Conservation (phyloP, 2,797 vertebrate species). For the Lutjanus argentimaculatus region DNA sequence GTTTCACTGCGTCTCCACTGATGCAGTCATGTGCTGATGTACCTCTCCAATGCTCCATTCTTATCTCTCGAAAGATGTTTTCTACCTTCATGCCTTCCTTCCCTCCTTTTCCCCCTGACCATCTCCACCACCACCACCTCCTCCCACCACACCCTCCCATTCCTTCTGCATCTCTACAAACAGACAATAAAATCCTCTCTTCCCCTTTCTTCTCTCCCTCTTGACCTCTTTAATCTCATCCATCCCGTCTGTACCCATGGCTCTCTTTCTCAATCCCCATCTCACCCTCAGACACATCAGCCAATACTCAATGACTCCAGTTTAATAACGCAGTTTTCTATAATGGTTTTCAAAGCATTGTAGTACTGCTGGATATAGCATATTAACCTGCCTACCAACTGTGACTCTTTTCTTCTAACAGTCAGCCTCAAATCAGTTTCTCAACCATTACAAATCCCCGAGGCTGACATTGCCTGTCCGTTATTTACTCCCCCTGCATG, state of each 20-base stretch:
- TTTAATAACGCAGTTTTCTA: constrained; percentile 45
- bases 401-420: constrained; percentile 35
- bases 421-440: constrained; percentile 33
- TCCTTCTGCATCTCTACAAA: constrained; percentile 25
- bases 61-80: constrained; percentile 66
- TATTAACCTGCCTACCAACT: constrained; percentile 38
- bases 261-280: constrained; percentile 30
- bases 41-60: constrained; percentile 55
- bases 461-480: constrained; percentile 38
- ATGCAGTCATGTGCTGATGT: constrained; percentile 70
- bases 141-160: background rate
- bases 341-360: constrained; percentile 25
- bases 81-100: constrained; percentile 54
- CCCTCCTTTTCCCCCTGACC: constrained; percentile 39
- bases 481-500: constrained; percentile 39
- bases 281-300: constrained; percentile 24
- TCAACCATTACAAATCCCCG: constrained; percentile 42
- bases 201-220: constrained; percentile 12
- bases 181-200: constrained; percentile 15
- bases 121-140: constrained; percentile 6
- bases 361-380: background rate
- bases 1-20: constrained; percentile 60
- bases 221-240: constrained; percentile 65
- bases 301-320: constrained; percentile 20
- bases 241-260: constrained; percentile 30